A percentile compares a stretch with the other conserved stretches of the same genome.
Evolutionary conservation across 2,797 vertebrate genomes (phyloP).

Genomic region (Pangasius krempfi): DNA sequence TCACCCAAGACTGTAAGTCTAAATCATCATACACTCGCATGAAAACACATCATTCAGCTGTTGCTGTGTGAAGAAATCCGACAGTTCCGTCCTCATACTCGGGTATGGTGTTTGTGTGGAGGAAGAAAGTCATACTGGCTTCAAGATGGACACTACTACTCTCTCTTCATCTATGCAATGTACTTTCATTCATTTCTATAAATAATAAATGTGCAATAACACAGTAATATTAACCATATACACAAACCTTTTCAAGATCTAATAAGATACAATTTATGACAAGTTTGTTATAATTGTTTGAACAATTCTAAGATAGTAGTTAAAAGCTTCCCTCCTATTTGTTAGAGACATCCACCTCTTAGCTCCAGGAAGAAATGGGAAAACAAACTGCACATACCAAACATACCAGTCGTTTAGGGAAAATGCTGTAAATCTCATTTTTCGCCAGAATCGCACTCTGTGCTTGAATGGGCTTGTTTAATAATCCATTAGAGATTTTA

Average conservation of each 20-base stretch:
- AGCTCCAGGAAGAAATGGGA: not conserved
- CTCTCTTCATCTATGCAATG: not conserved
- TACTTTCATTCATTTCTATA: not conserved
- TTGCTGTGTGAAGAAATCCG: not conserved
- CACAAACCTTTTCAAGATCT: not conserved
- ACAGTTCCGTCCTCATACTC: not conserved
- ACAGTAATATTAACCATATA: not conserved
- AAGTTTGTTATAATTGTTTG: not conserved
- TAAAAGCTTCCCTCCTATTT: not conserved
- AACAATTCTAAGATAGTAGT: not conserved
- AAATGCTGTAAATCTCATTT: not conserved
- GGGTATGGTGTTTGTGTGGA: not conserved
- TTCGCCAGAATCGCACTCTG: not conserved
- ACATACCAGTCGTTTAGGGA: not conserved
- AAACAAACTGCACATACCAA: not conserved
- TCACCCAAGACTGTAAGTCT: not conserved
- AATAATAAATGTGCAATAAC: not conserved
- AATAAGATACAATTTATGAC: not conserved
- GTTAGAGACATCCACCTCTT: not conserved
- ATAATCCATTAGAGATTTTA: not conserved
- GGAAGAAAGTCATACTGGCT: not conserved
- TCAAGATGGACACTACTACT: not conserved
- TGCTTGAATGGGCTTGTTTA: not conserved
- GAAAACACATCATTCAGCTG: not conserved
- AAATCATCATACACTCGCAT: not conserved